Evolutionary conservation across 2,888 invertebrate genomes (phyloP), one percentile per base, ranked within the genome.

Genomic region (Polyploca ridens): DNA sequence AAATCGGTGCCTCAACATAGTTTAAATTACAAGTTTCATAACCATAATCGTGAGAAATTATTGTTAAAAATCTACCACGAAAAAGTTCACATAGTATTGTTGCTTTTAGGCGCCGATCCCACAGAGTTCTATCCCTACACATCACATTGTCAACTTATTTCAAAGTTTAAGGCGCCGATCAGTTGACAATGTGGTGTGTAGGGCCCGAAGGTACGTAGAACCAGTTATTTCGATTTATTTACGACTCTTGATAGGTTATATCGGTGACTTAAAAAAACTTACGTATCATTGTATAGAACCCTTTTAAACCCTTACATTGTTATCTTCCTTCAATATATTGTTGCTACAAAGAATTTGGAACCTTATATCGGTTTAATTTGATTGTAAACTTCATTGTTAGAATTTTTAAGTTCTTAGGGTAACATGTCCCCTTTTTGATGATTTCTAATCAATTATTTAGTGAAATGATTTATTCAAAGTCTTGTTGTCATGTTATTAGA

Each of bases 161-260:
- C n/a, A n/a, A n/a, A n/a, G n/a, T n/a, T n/a, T n/a, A n/a, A n/a
- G n/a, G n/a, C n/a, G n/a, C n/a, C n/a, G n/a, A n/a, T n/a, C n/a
- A n/a, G 73, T 70, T 68, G 62, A 80, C 78, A 85, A 82, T 81
- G 75, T 66, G 62, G 58, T 63, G 64, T 63, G 62, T 64, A 66
- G 83, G 83, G 81, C 74, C 71, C 67, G 49, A 66, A 78, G 86
- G 85, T 86, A 84, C 67, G 82, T 81, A 69, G 65, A 87, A 88
- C 88, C 82, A 82, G 88, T 88, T 87, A 66, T 70, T 68, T 77
- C 77, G 80, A 79, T 79, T 78, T 85, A 84, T 86, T 85, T 82
- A 84, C 73, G 77, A 70, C 67, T 69, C 69, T 68, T 74, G 78
- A 83, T 85, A 82, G 77, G 69, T 74, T 73, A 81, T 77, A 78